Percentiles rank a stretch among this genome's conserved stretches.
Conservation (phyloP, 37 sponge, comb jelly and placozoan species). For the Theonella swinhoei region DNA sequence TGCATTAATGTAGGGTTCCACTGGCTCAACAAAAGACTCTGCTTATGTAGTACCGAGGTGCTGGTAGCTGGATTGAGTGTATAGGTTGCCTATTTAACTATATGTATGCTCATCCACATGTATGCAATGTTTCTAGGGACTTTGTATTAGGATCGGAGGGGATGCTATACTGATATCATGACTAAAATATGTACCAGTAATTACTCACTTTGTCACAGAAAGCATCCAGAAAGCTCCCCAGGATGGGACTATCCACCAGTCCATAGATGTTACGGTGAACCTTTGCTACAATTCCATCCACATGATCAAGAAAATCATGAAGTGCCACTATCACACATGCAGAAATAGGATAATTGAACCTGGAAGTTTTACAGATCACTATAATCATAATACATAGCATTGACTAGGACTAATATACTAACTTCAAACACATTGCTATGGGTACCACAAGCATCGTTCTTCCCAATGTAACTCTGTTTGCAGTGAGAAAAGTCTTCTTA, state of each 20-base stretch:
- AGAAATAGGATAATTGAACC: neutral
- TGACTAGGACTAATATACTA: neutral
- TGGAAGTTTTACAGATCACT: neutral
- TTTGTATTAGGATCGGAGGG: no score
- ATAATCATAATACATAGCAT: neutral
- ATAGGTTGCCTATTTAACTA: no score
- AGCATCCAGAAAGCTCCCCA: constrained; percentile 51
- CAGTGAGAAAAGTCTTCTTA: constrained; percentile 18
- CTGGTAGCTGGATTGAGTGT: no score
- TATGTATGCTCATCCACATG: no score
- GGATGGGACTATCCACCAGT: constrained; percentile 26
- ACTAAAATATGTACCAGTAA: no score
- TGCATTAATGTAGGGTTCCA: no score
- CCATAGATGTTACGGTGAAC: constrained; percentile 25
- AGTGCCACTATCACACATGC: constrained; percentile 20
- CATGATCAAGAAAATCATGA: constrained; percentile 48
- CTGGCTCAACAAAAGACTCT: no score
- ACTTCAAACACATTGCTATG: constrained; percentile 35
- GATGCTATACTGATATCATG: no score
- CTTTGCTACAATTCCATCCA: constrained; percentile 54
- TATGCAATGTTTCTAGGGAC: no score
- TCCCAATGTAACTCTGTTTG: constrained; percentile 22
- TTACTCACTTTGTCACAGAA: constrained; percentile 54
- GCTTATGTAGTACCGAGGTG: no score
- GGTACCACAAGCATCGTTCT: constrained; percentile 19